Conservation (phyloP, 1,140 invertebrate species). For the Colletes gigas region DNA sequence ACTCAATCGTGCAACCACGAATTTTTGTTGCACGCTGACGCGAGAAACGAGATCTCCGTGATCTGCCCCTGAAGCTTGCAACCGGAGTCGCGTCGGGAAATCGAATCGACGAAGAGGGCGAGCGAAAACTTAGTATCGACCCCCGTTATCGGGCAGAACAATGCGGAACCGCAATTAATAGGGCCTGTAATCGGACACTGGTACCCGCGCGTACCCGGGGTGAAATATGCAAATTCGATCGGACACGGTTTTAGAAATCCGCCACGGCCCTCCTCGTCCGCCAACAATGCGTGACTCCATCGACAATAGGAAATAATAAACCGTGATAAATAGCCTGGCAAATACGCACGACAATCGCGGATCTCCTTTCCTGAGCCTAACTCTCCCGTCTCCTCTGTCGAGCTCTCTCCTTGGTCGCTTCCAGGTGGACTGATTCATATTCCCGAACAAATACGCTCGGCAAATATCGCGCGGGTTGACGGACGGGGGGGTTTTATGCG, state of each 20-base stretch:
- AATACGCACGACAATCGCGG: slow-evolving; percentile 76
- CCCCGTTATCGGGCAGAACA: slow-evolving; percentile 48
- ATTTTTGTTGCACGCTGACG: too few species aligned
- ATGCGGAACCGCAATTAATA: slow-evolving; percentile 69
- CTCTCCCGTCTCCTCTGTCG: slow-evolving; percentile 12
- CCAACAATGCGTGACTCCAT: slow-evolving; percentile 75
- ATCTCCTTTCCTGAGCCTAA: slow-evolving; percentile 34
- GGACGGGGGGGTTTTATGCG: slow-evolving; percentile 16
- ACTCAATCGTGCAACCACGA: too few species aligned
- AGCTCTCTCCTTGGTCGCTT: slow-evolving; percentile 38
- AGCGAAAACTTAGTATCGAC: slow-evolving; percentile 3
- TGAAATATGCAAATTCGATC: slow-evolving; percentile 80
- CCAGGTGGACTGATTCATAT: slow-evolving; percentile 75
- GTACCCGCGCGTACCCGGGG: slow-evolving; percentile 54
- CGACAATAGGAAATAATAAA: slow-evolving; percentile 82
- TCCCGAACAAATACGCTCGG: slow-evolving; percentile 72
- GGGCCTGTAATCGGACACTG: slow-evolving; percentile 73
- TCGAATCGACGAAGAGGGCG: background rate
- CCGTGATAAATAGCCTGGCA: slow-evolving; percentile 81
- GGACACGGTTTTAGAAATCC: slow-evolving; percentile 80
- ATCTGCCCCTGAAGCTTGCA: background rate
- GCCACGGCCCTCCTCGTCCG: slow-evolving; percentile 72
- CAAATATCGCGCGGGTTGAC: slow-evolving; percentile 64
- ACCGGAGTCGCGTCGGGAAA: background rate
- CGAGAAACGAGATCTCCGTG: too few species aligned